phyloP scores from a whole-genome alignment of 2,113 vertebrate species.

The Pavo muticus region DNA sequence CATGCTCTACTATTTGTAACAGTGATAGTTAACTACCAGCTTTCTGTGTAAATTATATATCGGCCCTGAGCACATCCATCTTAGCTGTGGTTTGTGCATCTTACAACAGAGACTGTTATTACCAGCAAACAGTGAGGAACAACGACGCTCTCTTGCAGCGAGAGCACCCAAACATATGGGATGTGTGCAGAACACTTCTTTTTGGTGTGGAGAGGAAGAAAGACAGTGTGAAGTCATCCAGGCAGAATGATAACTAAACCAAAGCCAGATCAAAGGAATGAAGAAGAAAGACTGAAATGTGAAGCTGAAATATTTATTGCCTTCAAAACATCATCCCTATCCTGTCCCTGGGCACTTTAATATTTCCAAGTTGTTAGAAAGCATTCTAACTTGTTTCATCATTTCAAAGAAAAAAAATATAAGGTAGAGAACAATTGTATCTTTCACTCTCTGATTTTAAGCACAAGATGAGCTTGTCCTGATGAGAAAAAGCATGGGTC shows the following conservation, averaged over 20 bases:
- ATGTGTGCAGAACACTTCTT: constrained; percentile 50
- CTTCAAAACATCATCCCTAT: constrained; percentile 85
- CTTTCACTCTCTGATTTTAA: constrained; percentile 46
- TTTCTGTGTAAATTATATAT: not conserved
- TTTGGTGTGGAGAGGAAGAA: constrained; percentile 73
- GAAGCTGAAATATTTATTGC: constrained; percentile 93
- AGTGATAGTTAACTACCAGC: not conserved
- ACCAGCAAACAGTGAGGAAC: not conserved
- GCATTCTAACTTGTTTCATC: constrained; percentile 75
- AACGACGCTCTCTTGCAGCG: not conserved
- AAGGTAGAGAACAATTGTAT: constrained; percentile 46
- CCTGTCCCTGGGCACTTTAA: constrained; percentile 79
- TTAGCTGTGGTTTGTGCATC: not conserved
- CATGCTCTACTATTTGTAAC: not conserved
- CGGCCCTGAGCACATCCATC: not conserved
- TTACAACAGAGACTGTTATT: not conserved
- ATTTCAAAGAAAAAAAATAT: constrained; percentile 71
- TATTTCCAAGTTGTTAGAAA: constrained; percentile 76
- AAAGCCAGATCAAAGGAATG: constrained; percentile 90
- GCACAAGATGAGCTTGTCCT: constrained; percentile 40
- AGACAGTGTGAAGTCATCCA: constrained; percentile 84
- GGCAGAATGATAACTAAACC: constrained; percentile 92
- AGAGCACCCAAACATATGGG: constrained; percentile 35
- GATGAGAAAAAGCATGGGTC: constrained; percentile 12
- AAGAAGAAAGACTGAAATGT: constrained; percentile 87